Evolutionary conservation across 2,888 invertebrate genomes (phyloP), one percentile per base, ranked within the genome.

Genomic region (Fragum fragum): DNA sequence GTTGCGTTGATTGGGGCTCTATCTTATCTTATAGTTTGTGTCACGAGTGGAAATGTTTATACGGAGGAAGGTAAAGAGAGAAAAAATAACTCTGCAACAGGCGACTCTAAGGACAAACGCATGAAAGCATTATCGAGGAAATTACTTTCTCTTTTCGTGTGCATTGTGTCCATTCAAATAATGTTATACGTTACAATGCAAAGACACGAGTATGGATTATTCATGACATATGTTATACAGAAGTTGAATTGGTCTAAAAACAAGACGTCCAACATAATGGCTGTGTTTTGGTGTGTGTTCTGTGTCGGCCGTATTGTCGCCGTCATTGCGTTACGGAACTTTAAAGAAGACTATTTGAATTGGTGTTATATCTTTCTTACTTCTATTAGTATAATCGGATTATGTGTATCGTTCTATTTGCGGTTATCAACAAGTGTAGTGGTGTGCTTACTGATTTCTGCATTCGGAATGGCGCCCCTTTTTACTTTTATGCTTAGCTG

Each of bases 101-200:
- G 3, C 3, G 18, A 32, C 28, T 18, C n/a, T 0, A 23, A 2
- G 5, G 14, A 57, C 23, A 57, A 5, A 21, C 23, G 5, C 23
- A 59, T 9, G 0, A 29, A 29, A n/a, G 14, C 9, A 16, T 61
- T 61, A 0, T 18, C 61, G 11, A 14, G 28, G 32, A 61, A 61
- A 61, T 18, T 21, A 11, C 16, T n/a, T 16, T 5, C 28, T 14
- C 9, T 61, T 29, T 61, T 32, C 29, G 32, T 61, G 9, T n/a
- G 29, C 11, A n/a, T 29, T 16, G 61, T n/a, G 3, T 61, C 61
- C 6, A 18, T 61, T 16, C 61, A 61, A 28, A 61, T 61, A 61
- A 61, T 61, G 61, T 32, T 61, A 1, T 61, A 32, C 29, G 61
- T 61, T n/a, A 61, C 61, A n/a, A 29, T 61, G 32, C 61, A 61